Conservation (phyloP, 2,888 invertebrate genomes). For the Peribatodes rhomboidaria region DNA sequence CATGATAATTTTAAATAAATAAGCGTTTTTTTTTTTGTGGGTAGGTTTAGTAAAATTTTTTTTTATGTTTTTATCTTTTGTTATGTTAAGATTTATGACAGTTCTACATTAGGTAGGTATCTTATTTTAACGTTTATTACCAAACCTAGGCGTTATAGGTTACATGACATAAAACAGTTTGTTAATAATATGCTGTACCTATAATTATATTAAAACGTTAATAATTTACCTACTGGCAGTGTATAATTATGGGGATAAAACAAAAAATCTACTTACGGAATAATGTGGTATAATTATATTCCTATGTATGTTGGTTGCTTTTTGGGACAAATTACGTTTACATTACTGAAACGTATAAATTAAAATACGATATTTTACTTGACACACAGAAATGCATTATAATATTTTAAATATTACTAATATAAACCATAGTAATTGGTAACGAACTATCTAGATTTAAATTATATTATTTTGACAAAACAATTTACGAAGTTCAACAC, state of each 20-base stretch:
- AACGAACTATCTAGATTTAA: conserved; percentile 20
- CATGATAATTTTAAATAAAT: not conserved
- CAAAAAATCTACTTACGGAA: not conserved
- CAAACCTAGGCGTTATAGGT: too few species aligned
- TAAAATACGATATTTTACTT: not conserved
- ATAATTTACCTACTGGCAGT: too few species aligned
- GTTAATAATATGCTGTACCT: too few species aligned
- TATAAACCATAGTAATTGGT: conserved; percentile 18
- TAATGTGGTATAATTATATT: not conserved
- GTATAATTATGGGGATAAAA: not conserved
- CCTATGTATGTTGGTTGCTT: not conserved
- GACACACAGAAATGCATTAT: not conserved
- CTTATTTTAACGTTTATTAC: too few species aligned
- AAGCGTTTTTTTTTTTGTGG: not conserved
- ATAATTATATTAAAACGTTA: too few species aligned
- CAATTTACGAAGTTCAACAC: conserved; percentile 17
- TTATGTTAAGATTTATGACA: too few species aligned
- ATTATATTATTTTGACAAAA: conserved; percentile 20
- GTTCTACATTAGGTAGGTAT: too few species aligned
- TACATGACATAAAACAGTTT: too few species aligned
- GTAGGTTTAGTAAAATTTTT: not conserved
- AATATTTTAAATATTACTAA: conserved; percentile 1
- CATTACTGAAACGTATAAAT: not conserved
- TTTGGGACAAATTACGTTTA: conserved; percentile 9
- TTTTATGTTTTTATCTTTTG: not conserved